Base-by-base conservation (phyloP, 2,888 invertebrate genomes). In the Agrotis puta region DNA sequence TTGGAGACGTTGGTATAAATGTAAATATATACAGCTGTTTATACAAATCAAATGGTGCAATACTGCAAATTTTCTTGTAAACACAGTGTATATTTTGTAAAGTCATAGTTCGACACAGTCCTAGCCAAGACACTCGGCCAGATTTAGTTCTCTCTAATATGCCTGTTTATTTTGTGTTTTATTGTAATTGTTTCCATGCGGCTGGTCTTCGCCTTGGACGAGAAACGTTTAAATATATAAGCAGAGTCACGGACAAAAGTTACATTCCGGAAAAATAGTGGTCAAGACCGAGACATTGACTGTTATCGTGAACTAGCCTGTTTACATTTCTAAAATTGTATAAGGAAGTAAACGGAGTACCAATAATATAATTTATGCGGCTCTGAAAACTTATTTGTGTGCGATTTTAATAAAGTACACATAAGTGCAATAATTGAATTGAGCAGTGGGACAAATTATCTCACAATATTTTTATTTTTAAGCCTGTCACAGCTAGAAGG, bases 211-310 rank as follows among this genome's bases (percentile, higher is more conserved):
- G 57, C 64, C 74, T 84, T 75, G 82, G 66, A 63, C 47, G 43
- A 62, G 47, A 73, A 64, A 62, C 68, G 54, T 80, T 77, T 84
- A 81, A 74, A 84, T 77, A 70, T 79, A 70, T 79, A 84, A 62
- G 68, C 61, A 62, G 63, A 75, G 77, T 74, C 84, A 75, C 33
- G 74, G 77, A 27, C 68, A 69, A 58, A 64, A 7, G 59, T 64
- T 27, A 57, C 66, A 68, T 39, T 67, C 58, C 22, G 43, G 43
- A 50, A 61, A 77, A 66, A n/a, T 67, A n/a, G 56, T 70, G 53
- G 70, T 62, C 64, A 79, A 65, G 66, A 76, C 16, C 70, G 22
- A 54, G 73, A 50, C 70, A 66, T 66, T 80, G 56, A 57, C 63
- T 64, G 63, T 33, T 9, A 33, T 33, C 9, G 33, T 39, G 13